phyloP scores from a whole-genome alignment of 2,888 invertebrate species.

The Girardia tigrina region DNA sequence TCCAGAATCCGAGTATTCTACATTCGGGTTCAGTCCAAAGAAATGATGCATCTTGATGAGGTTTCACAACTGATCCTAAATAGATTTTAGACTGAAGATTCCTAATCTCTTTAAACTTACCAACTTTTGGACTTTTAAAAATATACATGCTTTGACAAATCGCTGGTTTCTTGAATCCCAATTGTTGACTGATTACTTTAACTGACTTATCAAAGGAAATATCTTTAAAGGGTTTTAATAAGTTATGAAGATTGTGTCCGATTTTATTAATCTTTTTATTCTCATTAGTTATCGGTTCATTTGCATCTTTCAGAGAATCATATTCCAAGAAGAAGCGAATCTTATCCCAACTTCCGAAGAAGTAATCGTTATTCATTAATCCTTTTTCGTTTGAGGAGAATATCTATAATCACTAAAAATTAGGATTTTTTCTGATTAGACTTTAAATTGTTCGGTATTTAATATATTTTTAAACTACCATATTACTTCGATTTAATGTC shows the following conservation, averaged over 20 bases:
- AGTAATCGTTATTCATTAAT: neutral
- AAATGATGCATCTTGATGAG: conserved; percentile 66
- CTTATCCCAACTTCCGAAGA: conserved; percentile 8
- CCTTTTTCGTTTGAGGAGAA: no score
- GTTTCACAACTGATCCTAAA: conserved; percentile 61
- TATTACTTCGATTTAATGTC: no score
- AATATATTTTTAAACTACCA: no score
- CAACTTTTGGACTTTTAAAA: neutral
- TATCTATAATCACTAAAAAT: no score
- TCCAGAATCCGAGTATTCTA: conserved; percentile 75
- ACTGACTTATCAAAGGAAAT: neutral
- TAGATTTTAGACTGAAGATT: neutral
- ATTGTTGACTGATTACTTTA: neutral
- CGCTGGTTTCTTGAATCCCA: neutral
- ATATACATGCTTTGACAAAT: neutral
- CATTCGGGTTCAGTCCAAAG: conserved; percentile 65
- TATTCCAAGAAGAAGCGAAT: neutral
- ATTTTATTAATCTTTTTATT: conserved; percentile 20
- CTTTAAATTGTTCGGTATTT: no score
- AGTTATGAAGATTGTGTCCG: conserved; percentile 9
- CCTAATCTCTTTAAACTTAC: no score
- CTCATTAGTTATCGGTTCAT: neutral
- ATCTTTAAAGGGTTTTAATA: neutral
- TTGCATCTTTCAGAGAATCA: neutral
- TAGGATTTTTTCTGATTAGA: no score